phyloP scores from a whole-genome alignment of 2,113 vertebrate species.

The Scomber japonicus region DNA sequence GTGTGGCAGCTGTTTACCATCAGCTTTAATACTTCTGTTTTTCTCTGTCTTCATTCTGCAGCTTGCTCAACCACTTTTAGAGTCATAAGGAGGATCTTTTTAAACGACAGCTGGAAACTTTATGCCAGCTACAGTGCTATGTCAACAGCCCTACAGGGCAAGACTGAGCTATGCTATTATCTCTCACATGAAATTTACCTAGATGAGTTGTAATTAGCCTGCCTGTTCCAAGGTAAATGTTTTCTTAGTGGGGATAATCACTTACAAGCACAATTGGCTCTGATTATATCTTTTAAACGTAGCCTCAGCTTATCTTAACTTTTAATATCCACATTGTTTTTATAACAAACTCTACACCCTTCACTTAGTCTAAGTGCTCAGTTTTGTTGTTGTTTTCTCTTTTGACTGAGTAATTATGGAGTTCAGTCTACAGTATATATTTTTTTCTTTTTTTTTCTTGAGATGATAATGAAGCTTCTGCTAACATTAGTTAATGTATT shows the following conservation, averaged over 20 bases:
- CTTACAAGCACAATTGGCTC: background rate
- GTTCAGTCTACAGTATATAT: constrained; percentile 15
- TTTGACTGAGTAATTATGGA: background rate
- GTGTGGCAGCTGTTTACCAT: constrained; percentile 1
- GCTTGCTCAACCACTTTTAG: constrained; percentile 24
- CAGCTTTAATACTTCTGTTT: background rate
- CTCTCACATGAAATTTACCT: background rate
- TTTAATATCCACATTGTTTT: constrained; percentile 3
- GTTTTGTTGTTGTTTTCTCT: background rate
- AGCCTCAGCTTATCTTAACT: background rate
- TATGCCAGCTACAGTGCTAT: background rate
- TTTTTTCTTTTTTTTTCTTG: background rate
- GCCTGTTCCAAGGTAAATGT: constrained; percentile 4
- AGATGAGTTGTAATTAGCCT: constrained; percentile 10
- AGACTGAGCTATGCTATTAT: background rate
- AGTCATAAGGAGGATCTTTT: background rate
- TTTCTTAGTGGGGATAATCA: background rate
- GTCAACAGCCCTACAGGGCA: background rate
- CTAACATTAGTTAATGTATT: background rate
- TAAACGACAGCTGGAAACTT: background rate
- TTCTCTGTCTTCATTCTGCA: constrained; percentile 15
- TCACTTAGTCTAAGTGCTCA: background rate
- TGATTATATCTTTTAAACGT: background rate
- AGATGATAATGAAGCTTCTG: constrained; percentile 43
- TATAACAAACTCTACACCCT: background rate